Conservation (phyloP, 2,888 invertebrate species). For the Habrosyne pyritoides region DNA sequence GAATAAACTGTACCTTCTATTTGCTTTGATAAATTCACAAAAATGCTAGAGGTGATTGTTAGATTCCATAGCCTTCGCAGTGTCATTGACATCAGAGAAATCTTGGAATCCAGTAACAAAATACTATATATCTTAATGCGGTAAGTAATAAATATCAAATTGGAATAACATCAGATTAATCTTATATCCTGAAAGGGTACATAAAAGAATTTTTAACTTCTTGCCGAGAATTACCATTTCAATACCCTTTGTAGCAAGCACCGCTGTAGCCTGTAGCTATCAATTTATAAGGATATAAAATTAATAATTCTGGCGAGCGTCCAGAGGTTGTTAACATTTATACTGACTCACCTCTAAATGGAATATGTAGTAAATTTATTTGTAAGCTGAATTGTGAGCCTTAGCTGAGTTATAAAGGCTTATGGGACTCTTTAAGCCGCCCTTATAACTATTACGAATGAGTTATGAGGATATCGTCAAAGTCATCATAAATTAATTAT, state of each 20-base stretch:
- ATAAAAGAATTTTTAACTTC: neutral
- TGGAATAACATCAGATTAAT: neutral
- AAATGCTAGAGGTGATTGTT: too few relatives aligned
- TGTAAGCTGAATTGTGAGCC: neutral
- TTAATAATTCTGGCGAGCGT: slow-evolving; percentile 6
- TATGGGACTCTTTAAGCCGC: neutral
- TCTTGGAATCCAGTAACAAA: neutral
- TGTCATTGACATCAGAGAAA: too few relatives aligned
- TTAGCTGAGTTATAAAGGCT: neutral
- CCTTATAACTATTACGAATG: neutral
- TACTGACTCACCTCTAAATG: neutral
- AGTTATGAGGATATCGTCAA: neutral
- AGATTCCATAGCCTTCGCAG: too few relatives aligned
- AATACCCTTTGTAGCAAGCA: neutral
- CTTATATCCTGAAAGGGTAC: neutral
- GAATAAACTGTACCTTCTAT: too few relatives aligned
- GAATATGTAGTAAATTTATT: neutral
- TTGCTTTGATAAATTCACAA: too few relatives aligned
- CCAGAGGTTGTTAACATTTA: slow-evolving; percentile 3
- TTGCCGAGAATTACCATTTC: neutral
- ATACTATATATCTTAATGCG: neutral
- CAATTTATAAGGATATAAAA: slow-evolving; percentile 2
- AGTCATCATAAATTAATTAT: neutral
- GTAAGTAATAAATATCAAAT: neutral
- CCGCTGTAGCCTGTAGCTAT: neutral